Base-by-base conservation (phyloP, 2,113 vertebrate genomes). In the Cyanistes caeruleus region DNA sequence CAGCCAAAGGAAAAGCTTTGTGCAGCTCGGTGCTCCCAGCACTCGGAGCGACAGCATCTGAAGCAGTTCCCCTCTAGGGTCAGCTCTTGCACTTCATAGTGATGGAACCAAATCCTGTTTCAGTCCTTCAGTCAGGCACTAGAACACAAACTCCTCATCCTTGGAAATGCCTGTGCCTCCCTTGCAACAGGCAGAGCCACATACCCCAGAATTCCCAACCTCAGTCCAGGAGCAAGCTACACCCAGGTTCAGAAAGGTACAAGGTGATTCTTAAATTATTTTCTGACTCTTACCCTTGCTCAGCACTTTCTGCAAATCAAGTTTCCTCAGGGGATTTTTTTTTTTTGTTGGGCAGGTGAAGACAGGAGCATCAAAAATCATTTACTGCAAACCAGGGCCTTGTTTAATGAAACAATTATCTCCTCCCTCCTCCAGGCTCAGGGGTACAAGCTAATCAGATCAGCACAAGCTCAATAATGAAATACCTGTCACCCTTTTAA, bases 381-480 rank as follows among this genome's bases (percentile, higher is more conserved):
- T 78, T 88, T 92, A n/a, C 9, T 90, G 92, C 81, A 96, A 86
- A 60, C 15, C 67, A 88, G 15, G 84, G 92, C 62, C 69, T 94
- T 94, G 96, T 93, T 92, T 87, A 84, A 78, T 84, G 76, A 94
- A 94, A 84, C 60, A 89, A 87, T 90, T 72, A 67, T 75, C 73
- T 79, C 35, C 28, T 83, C 46, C 56, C 84, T 73, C 28, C 85
- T 90, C 28, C 39, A 87, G 95, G 90, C 87, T 56, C 51, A 53
- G 30, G 67, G 85, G 63, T 46, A 63, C 0, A 10, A 87, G 88
- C 76, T 93, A 78, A 96, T 93, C 76, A 93, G 86, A 84, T 88
- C 95, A 97, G 85, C 3, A 0, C 52, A 53, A 90, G 80, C 84
- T 88, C 44, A 84, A 44, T 69, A 85, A 92, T 84, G 89, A 89